Conservation (phyloP, 2,888 invertebrate species). For the Macrosiphum euphorbiae region DNA sequence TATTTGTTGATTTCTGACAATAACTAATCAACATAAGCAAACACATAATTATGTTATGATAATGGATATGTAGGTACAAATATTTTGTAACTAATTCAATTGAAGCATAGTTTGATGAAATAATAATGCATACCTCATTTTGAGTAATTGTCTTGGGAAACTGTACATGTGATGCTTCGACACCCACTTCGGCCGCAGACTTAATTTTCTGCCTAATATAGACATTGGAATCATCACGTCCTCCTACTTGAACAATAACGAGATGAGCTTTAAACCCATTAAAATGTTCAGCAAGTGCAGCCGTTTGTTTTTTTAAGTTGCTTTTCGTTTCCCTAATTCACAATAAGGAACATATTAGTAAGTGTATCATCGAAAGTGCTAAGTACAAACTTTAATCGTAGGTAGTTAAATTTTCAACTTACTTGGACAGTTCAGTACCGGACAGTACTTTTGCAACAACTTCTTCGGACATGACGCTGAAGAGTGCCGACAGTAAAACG, state of each 20-base stretch:
- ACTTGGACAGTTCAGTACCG: conserved; percentile 74
- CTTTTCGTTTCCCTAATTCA: conserved; percentile 29
- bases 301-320: background rate
- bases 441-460: conserved; percentile 72
- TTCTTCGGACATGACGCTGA: conserved; percentile 31
- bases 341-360: background rate
- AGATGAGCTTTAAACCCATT: conserved; percentile 79
- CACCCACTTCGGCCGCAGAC: conserved; percentile 92
- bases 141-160: conserved; percentile 86
- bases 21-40: conserved; percentile 72
- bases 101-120: background rate
- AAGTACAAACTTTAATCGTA: background rate
- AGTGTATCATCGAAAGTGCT: no score
- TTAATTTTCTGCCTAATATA: conserved; percentile 97
- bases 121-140: conserved; percentile 74
- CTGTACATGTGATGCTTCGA: conserved; percentile 83
- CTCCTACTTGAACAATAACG: conserved; percentile 96
- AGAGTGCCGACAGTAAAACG: background rate
- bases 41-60: background rate
- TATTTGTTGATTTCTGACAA: conserved; percentile 79
- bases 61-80: background rate
- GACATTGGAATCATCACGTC: conserved; percentile 96
- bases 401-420: background rate
- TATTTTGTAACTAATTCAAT: background rate
- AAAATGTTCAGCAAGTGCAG: conserved; percentile 3